Percentiles rank a stretch among this genome's conserved stretches.
Evolutionary conservation across 30 jellyfish, hydroid and myxozoan species (phyloP).

Genomic region (Aurelia coerulea): DNA sequence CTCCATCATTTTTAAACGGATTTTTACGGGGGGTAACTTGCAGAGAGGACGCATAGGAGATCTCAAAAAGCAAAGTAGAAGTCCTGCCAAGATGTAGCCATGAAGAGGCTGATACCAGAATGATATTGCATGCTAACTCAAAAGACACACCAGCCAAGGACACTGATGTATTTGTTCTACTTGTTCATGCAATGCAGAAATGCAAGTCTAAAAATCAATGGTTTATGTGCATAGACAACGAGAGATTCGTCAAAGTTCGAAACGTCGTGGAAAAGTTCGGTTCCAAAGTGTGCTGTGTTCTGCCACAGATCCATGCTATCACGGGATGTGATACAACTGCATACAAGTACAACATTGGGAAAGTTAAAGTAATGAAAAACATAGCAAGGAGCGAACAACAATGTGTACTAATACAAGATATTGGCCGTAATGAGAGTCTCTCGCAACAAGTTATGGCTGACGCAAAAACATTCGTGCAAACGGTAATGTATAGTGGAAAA

Average conservation of each 20-base stretch:
- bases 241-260: too few relatives aligned
- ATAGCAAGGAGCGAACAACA: conserved; percentile 1
- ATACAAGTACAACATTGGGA: conserved; percentile 25
- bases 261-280: too few relatives aligned
- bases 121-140: too few relatives aligned
- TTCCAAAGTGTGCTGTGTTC: conserved; percentile 18
- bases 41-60: conserved; percentile 28
- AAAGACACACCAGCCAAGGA: too few relatives aligned
- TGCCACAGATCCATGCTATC: conserved; percentile 18
- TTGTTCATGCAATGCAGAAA: too few relatives aligned
- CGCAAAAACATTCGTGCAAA: too few relatives aligned
- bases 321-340: conserved; percentile 31
- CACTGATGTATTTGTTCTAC: too few relatives aligned
- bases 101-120: neutral
- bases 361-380: conserved; percentile 12
- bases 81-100: conserved; percentile 20
- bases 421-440: neutral
- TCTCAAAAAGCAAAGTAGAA: neutral
- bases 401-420: conserved; percentile 7
- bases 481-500: too few relatives aligned
- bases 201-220: too few relatives aligned
- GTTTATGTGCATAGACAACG: too few relatives aligned
- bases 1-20: too few relatives aligned
- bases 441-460: too few relatives aligned
- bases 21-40: neutral